These are phyloP conservation scores for Condylura cristata DNA, from an alignment of 2,113 vertebrate genomes.

Conservation along the genomic window DNA sequence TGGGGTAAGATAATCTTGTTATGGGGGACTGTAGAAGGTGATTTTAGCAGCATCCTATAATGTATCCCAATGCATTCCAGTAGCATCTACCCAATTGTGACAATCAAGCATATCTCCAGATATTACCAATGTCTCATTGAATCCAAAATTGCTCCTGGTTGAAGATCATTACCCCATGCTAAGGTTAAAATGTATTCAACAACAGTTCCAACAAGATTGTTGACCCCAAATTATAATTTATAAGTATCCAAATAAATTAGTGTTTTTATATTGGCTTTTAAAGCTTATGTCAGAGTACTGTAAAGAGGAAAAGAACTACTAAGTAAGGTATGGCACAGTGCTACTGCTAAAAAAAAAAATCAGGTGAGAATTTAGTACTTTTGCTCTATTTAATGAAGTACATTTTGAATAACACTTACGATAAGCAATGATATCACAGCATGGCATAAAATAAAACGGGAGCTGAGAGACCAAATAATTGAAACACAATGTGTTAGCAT, in stretches of 20 bases:
- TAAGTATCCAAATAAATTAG: constrained; percentile 11
- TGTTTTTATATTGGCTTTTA: background rate
- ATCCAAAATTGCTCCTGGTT: background rate
- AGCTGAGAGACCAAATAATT: background rate
- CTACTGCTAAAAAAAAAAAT: background rate
- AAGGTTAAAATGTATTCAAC: constrained; percentile 20
- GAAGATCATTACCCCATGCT: background rate
- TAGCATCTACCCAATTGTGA: background rate
- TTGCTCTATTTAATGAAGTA: constrained; percentile 30
- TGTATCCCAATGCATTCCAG: background rate
- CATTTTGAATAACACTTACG: constrained; percentile 36
- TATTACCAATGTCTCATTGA: background rate
- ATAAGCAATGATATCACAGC: background rate
- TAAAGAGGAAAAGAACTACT: constrained; percentile 21
- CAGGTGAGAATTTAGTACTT: background rate
- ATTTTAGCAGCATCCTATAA: background rate
- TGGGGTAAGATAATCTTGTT: background rate
- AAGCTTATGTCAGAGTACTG: background rate
- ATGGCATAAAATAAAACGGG: background rate
- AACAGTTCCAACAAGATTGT: background rate
- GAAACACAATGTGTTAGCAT: background rate
- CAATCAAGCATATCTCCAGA: background rate
- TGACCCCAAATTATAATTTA: background rate
- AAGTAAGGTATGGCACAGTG: background rate
- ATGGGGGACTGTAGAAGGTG: background rate